Conservation (phyloP, 2,113 vertebrate genomes). For the Zosterops japonicus region DNA sequence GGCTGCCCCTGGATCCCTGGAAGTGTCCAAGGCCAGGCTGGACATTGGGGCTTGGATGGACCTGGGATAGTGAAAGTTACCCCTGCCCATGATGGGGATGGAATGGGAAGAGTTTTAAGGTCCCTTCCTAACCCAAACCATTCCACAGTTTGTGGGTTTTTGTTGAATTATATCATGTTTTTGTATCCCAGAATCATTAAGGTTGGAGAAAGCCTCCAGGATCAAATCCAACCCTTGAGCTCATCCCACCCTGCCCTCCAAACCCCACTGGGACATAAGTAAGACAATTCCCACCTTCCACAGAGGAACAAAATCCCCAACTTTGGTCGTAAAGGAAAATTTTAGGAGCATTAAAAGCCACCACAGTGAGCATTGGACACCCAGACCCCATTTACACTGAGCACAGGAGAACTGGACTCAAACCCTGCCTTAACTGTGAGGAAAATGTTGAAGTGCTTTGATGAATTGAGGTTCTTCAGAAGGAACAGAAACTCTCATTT, state of each 20-base stretch:
- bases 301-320: background rate
- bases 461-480: background rate
- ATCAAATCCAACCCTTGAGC: background rate
- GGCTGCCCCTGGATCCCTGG: background rate
- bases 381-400: background rate
- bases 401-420: background rate
- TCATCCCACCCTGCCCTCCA: background rate
- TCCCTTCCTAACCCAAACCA: background rate
- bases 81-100: background rate
- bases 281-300: background rate
- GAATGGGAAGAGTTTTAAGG: fast-evolving
- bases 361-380: fast-evolving
- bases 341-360: background rate
- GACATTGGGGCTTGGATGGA: fast-evolving
- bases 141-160: background rate
- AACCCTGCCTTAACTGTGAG: background rate
- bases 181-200: background rate
- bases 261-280: background rate
- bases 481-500: background rate
- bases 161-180: background rate
- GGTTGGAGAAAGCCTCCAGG: background rate
- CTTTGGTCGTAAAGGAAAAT: background rate
- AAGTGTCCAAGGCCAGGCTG: fast-evolving
- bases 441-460: background rate
- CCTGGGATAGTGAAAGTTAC: fast-evolving